Conservation (phyloP, 2,888 invertebrate species). For the Eristalis intricaria region DNA sequence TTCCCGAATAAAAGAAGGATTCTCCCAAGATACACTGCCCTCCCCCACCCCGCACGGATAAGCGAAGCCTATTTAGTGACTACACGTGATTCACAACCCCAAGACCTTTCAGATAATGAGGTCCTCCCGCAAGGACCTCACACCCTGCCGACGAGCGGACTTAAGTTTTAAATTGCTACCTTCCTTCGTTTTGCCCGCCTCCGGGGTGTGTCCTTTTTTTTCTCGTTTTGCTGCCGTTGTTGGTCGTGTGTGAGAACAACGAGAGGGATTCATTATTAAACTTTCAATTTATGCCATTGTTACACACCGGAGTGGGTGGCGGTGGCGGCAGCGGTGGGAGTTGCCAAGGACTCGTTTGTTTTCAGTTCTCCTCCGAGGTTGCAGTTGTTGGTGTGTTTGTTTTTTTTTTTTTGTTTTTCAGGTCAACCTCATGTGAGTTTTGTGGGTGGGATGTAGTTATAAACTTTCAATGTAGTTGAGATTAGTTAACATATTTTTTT, state of each 20-base stretch:
- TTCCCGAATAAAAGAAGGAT: background rate
- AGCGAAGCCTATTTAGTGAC: conserved; percentile 26
- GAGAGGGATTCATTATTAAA: conserved; percentile 40
- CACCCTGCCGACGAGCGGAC: background rate
- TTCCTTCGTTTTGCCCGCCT: background rate
- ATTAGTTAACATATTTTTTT: conserved; percentile 52
- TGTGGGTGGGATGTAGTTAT: conserved; percentile 22
- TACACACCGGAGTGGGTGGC: background rate
- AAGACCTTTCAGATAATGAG: conserved; percentile 20
- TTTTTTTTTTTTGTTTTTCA: conserved; percentile 5
- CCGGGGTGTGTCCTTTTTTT: background rate
- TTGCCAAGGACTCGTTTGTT: background rate
- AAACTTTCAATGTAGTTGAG: conserved; percentile 44
- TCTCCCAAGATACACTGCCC: too few relatives aligned
- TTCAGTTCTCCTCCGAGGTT: conserved; percentile 12
- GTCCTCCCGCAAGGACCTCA: conserved; percentile 13
- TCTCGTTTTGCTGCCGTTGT: background rate
- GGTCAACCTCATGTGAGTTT: conserved; percentile 39
- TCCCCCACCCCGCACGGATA: too few relatives aligned
- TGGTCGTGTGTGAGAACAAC: background rate
- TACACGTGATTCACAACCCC: conserved; percentile 23
- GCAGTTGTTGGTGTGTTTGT: background rate
- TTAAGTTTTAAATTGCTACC: conserved; percentile 22
- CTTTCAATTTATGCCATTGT: conserved; percentile 53
- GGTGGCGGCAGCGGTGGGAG: background rate